phyloP scores from a whole-genome alignment of 2,888 invertebrate species.

The Cerastis leucographa region DNA sequence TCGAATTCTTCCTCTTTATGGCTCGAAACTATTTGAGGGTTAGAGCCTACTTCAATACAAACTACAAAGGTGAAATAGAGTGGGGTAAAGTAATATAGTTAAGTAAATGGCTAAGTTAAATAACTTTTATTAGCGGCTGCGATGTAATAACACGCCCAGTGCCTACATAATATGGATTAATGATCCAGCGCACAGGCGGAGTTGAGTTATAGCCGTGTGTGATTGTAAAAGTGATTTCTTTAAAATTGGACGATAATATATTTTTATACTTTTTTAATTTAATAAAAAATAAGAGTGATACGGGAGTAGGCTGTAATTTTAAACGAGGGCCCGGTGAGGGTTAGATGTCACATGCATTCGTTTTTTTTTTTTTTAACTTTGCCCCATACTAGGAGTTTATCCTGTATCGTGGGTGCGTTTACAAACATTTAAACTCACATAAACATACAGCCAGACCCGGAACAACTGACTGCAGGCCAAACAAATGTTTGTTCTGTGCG shows the following conservation, averaged over 20 bases:
- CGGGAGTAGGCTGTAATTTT: neutral
- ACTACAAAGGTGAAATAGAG: conserved; percentile 13
- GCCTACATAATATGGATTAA: conserved; percentile 59
- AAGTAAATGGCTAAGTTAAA: conserved; percentile 60
- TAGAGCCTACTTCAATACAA: conserved; percentile 19
- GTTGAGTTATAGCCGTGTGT: conserved; percentile 19
- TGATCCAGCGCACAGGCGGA: conserved; percentile 29
- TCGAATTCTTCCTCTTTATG: neutral
- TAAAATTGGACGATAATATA: conserved; percentile 30
- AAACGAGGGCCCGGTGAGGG: neutral
- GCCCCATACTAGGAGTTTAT: no score
- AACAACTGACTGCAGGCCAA: no score
- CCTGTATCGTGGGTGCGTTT: no score
- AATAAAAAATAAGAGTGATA: neutral
- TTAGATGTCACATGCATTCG: no score
- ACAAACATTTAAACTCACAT: no score
- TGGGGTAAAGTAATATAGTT: conserved; percentile 55
- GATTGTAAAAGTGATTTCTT: conserved; percentile 48
- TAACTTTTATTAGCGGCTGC: conserved; percentile 57
- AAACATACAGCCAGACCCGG: no score
- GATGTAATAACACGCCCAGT: conserved; percentile 54
- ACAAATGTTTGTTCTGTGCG: no score
- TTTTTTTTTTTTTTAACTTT: no score
- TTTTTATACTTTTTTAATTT: conserved; percentile 18
- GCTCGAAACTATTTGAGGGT: conserved; percentile 21